Evolutionary conservation across 2,797 vertebrate genomes (phyloP), one percentile per base, ranked within the genome.

Genomic region (Diplodus sargus): DNA sequence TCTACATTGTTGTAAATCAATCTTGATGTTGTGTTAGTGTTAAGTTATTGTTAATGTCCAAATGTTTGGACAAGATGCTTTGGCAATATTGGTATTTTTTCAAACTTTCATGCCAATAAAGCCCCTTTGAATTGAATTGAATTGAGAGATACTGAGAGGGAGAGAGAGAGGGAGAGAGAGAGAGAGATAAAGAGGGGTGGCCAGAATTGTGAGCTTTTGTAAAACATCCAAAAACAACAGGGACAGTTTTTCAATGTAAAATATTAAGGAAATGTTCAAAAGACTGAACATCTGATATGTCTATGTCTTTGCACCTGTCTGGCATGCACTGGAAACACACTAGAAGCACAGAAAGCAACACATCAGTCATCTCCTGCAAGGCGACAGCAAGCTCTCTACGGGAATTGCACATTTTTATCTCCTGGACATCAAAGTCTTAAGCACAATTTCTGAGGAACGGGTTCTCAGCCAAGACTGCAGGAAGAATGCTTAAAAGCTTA

Each of bases 401-500:
- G 72, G 69, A 83, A 74, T 85, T 79, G 75, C 57, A 81, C 58
- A 63, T 85, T 62, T 87, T 87, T 86, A 83, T 91, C 86, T 85
- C 58, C 34, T 3, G 51, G 47, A 87, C 87, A 90, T 93, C 85
- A 92, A 92, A 93, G 84, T 48, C 43, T 43, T 23, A 73, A 49
- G 67, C 42, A 58, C 59, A 60, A 34, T 87, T 83, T 77, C 4
- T 2, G 47, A 76, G 58, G 70, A 84, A 74, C 59, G 72, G 87
- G 78, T 83, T 66, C 54, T 82, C 62, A 58, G 62, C 91, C 90
- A 87, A 87, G 78, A 68, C 28, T 70, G 60, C 25, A 61, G 48
- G 52, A 81, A 75, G 78, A 80, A 85, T 73, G 76, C 75, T 85
- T 86, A 72, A 62, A 72, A 85, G 72, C 71, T 79, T 69, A 70